A percentile compares a stretch with the other conserved stretches of the same genome.
Conservation (phyloP, 1,140 invertebrate genomes). For the Mya arenaria region DNA sequence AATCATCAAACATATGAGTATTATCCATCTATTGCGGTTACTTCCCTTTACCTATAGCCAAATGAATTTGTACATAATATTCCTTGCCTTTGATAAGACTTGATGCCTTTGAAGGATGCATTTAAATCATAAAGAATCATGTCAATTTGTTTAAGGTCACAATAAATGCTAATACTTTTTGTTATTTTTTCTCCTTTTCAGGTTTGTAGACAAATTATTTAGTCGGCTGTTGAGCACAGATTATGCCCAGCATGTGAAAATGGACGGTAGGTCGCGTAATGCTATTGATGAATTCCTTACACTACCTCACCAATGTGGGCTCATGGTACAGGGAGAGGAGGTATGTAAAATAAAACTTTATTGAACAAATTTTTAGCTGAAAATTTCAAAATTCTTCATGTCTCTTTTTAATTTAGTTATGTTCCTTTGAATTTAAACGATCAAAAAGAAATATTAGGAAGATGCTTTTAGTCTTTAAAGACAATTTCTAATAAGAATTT, state of each 20-base stretch:
- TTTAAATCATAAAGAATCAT: neutral
- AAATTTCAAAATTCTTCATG: too few relatives aligned
- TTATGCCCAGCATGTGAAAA: neutral
- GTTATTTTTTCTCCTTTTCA: neutral
- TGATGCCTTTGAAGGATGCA: neutral
- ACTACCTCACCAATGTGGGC: neutral
- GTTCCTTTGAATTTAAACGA: too few relatives aligned
- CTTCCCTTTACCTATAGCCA: too few relatives aligned
- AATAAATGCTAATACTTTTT: neutral
- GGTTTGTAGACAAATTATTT: slow-evolving; percentile 18
- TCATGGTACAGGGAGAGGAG: neutral
- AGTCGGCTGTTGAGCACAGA: neutral
- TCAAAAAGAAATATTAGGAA: too few relatives aligned
- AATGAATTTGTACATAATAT: too few relatives aligned
- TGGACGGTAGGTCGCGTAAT: neutral
- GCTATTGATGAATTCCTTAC: slow-evolving; percentile 10
- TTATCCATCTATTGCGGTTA: too few relatives aligned
- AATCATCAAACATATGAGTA: too few relatives aligned
- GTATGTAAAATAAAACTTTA: too few relatives aligned
- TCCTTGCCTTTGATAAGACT: neutral
- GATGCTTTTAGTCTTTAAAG: too few relatives aligned
- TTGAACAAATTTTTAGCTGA: too few relatives aligned
- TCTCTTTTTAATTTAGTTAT: too few relatives aligned
- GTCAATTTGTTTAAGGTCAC: neutral
- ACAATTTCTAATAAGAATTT: too few relatives aligned